Evolutionary conservation across 1,140 invertebrate genomes (phyloP).

Genomic region (Drosophila kurseongensis): DNA sequence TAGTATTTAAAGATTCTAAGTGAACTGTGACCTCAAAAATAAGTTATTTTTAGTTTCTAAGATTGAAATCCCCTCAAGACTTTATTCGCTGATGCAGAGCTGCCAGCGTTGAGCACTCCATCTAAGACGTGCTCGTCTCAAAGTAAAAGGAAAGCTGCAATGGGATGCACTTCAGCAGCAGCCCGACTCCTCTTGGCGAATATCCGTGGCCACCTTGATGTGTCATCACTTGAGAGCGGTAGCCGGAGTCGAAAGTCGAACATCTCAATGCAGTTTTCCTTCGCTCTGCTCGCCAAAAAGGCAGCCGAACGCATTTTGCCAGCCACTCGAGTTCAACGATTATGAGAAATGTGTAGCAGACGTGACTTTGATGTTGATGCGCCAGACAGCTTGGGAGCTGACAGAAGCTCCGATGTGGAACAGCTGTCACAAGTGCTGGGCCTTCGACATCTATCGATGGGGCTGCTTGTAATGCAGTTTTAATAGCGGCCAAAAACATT

Average conservation of each 20-base stretch:
- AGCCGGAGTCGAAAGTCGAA: conserved; percentile 29
- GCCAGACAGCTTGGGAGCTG: conserved; percentile 37
- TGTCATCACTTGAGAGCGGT: conserved; percentile 64
- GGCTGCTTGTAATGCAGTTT: conserved; percentile 50
- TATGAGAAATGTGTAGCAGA: conserved; percentile 63
- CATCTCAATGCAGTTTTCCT: conserved; percentile 44
- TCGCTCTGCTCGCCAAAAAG: conserved; percentile 15
- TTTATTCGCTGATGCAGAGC: neutral
- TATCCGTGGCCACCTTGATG: conserved; percentile 59
- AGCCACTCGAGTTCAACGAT: conserved; percentile 52
- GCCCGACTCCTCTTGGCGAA: conserved; percentile 1
- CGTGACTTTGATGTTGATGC: conserved; percentile 72
- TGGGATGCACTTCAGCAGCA: conserved; percentile 15
- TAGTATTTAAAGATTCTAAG: neutral
- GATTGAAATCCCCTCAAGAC: neutral
- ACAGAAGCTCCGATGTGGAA: conserved; percentile 50
- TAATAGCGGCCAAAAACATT: conserved; percentile 45
- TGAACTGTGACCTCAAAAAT: neutral
- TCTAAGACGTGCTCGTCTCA: conserved; percentile 15
- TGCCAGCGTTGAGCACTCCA: conserved; percentile 36
- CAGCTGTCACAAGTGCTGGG: conserved; percentile 56
- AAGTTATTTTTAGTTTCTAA: neutral
- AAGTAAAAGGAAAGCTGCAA: conserved; percentile 41
- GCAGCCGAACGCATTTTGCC: conserved; percentile 32
- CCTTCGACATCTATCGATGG: conserved; percentile 35